Conservation (phyloP, 1,140 invertebrate genomes). For the Cotesia typhae region DNA sequence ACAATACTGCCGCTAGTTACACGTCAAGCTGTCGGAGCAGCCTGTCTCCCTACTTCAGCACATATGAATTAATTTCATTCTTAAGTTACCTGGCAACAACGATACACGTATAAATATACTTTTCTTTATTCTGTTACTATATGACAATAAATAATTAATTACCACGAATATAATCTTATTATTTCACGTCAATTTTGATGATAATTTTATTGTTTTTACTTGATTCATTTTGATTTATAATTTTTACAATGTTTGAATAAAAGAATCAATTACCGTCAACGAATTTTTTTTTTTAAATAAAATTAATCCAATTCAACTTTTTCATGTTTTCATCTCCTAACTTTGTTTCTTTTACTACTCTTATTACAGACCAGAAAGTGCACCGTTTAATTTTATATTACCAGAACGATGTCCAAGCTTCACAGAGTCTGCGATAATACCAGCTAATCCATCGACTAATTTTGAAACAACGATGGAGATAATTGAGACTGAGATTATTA, state of each 20-base stretch:
- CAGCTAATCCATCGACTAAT: conserved; percentile 17
- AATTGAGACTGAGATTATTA: conserved; percentile 14
- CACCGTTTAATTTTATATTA: conserved; percentile 21
- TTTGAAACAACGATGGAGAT: conserved; percentile 19
- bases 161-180: no score
- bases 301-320: conserved; percentile 10
- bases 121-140: no score
- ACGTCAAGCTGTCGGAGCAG: no score
- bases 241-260: neutral
- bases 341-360: conserved; percentile 1
- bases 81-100: no score
- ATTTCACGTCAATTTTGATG: conserved; percentile 1
- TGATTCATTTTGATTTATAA: conserved; percentile 6
- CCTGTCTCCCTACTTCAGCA: no score
- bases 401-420: conserved; percentile 7
- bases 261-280: neutral
- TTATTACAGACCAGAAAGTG: conserved; percentile 5
- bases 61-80: no score
- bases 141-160: no score
- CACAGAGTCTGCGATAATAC: conserved; percentile 14
- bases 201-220: conserved; percentile 5
- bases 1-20: no score
- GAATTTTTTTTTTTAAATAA: neutral
- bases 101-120: no score
- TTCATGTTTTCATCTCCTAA: neutral